Base-by-base conservation (phyloP, 2,797 vertebrate species). In the Helostoma temminkii region DNA sequence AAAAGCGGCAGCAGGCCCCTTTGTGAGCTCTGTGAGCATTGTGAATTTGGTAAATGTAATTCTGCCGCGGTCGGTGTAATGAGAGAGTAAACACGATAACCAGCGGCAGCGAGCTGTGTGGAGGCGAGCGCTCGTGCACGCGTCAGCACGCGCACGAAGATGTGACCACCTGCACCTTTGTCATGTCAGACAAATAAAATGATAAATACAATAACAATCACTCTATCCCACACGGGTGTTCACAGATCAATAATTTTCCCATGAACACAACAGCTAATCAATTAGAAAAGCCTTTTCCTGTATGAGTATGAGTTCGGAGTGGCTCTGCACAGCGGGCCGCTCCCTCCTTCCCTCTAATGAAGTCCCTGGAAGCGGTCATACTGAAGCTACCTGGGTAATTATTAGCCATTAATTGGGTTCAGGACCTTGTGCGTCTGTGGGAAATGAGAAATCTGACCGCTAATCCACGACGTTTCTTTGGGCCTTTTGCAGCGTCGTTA, bases 351-450 rank as follows among this genome's bases (percentile, higher is more conserved):
- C 47, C 53, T 58, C 57, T 88, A 87, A 91, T 86, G 83, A 92
- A 91, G 90, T 85, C 66, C 85, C 80, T 77, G 86, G 81, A 69
- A 91, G 84, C 87, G 84, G 60, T 84, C 84, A 82, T 56, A 75
- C 75, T 76, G 77, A 87, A 84, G 91, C 81, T 65, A 81, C 59
- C 92, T 89, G 90, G 86, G 89, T 96, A 96, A 97, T 96, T 96
- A 96, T 96, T 96, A 95, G 91, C 92, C 93, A 95, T 96, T 97
- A 96, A 97, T 96, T 95, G 95, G 93, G 95, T 96, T 96, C 94
- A 94, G 90, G 95, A 96, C 95, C 95, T 94, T 93, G 91, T 66
- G 80, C 41, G 87, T 93, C 91, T 87, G 10, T 90, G 94, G 93
- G 93, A 95, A 95, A 94, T 91, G 92, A 88, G 92, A 92, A 95